Evolutionary conservation across 2,113 vertebrate genomes (phyloP).

Genomic region (Pandion haliaetus): DNA sequence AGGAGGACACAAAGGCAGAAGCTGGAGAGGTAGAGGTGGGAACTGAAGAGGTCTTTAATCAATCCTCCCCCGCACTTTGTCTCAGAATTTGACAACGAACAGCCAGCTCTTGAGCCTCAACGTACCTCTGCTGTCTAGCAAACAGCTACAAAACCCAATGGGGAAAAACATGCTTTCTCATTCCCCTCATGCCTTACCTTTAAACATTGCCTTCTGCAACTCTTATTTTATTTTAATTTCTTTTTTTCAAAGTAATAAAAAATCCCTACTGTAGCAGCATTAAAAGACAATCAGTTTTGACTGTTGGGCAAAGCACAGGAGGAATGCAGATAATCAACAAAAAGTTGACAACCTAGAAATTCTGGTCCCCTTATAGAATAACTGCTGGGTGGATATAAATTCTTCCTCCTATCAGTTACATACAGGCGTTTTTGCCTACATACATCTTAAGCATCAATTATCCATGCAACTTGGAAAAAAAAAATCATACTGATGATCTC

Average conservation of each 20-base stretch:
- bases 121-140: neutral
- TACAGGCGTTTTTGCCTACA: neutral
- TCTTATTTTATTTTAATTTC: neutral
- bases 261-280: neutral
- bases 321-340: neutral
- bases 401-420: neutral
- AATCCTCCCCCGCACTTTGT: neutral
- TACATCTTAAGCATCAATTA: neutral
- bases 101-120: neutral
- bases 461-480: neutral
- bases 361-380: neutral
- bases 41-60: neutral
- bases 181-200: neutral
- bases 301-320: neutral
- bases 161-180: neutral
- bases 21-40: neutral
- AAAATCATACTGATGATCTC: neutral
- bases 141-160: neutral
- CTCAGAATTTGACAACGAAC: neutral
- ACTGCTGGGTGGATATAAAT: neutral
- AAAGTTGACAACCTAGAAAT: neutral
- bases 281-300: neutral
- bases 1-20: neutral
- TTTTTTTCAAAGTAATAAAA: neutral
- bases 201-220: neutral